phyloP scores from a whole-genome alignment of 2,113 vertebrate species.

The Gopherus flavomarginatus region DNA sequence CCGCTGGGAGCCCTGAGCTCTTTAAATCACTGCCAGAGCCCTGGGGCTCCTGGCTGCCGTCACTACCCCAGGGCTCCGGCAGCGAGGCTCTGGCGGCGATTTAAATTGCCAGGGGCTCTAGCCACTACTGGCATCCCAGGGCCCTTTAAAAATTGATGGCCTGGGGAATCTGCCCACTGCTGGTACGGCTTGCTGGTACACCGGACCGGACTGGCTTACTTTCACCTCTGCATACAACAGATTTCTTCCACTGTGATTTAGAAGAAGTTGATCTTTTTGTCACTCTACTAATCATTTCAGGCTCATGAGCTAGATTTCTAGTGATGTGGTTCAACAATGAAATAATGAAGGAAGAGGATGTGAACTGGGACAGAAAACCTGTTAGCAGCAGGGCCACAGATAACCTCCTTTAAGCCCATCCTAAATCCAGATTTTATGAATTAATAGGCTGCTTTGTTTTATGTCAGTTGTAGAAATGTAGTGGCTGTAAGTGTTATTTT shows the following conservation, averaged over 20 bases:
- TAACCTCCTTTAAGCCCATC: background rate
- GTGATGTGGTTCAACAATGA: background rate
- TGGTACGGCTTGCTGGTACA: no score
- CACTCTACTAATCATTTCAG: background rate
- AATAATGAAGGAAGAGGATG: background rate
- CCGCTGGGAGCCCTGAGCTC: no score
- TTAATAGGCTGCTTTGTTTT: background rate
- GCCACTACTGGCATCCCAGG: no score
- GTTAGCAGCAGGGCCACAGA: background rate
- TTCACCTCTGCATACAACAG: background rate
- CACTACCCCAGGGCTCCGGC: no score
- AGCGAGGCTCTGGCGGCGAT: no score
- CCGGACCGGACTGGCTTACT: no score
- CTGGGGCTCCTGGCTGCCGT: no score
- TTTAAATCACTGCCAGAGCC: no score
- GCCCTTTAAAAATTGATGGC: no score
- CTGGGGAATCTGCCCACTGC: no score
- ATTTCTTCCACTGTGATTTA: background rate
- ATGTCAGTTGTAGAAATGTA: background rate
- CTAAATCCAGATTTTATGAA: background rate
- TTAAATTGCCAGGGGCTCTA: no score
- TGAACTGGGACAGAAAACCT: background rate
- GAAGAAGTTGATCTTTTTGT: background rate
- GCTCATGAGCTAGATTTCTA: background rate
- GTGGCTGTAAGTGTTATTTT: background rate